Evolutionary conservation across 2,888 invertebrate genomes (phyloP).

Genomic region (Cheilosia pagana): DNA sequence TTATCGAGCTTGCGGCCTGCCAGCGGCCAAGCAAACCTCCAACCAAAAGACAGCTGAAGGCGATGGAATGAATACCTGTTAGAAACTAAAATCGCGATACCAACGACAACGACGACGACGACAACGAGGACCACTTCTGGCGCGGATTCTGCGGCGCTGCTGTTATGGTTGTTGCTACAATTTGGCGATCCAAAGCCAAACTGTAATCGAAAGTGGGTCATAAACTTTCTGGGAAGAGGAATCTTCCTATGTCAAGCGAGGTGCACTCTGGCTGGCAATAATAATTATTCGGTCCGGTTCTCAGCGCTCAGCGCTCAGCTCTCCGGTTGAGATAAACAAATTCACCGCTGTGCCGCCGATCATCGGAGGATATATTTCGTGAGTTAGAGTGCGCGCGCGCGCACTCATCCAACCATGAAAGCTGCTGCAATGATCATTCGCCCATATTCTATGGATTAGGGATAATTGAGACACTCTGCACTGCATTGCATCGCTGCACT

Average conservation of each 20-base stretch:
- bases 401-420: conserved; percentile 60
- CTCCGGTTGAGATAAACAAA: conserved; percentile 65
- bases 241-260: conserved; percentile 65
- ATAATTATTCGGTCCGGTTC: conserved; percentile 75
- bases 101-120: conserved; percentile 45
- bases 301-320: not conserved
- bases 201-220: conserved; percentile 74
- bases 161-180: conserved; percentile 55
- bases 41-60: conserved; percentile 61
- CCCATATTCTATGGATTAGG: conserved; percentile 71
- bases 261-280: conserved; percentile 62
- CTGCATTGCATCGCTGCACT: conserved; percentile 1
- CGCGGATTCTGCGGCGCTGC: conserved; percentile 22
- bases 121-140: conserved; percentile 27
- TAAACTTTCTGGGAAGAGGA: conserved; percentile 71
- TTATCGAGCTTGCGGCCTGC: conserved; percentile 50
- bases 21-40: conserved; percentile 35
- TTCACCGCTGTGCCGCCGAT: conserved; percentile 32
- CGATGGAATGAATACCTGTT: conserved; percentile 73
- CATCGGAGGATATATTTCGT: conserved; percentile 43
- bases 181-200: conserved; percentile 65
- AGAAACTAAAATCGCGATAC: conserved; percentile 73
- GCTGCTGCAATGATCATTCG: conserved; percentile 59
- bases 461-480: conserved; percentile 72
- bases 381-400: conserved; percentile 19